Base-by-base conservation (phyloP, 1,140 invertebrate species). In the Drosophila albomicans region DNA sequence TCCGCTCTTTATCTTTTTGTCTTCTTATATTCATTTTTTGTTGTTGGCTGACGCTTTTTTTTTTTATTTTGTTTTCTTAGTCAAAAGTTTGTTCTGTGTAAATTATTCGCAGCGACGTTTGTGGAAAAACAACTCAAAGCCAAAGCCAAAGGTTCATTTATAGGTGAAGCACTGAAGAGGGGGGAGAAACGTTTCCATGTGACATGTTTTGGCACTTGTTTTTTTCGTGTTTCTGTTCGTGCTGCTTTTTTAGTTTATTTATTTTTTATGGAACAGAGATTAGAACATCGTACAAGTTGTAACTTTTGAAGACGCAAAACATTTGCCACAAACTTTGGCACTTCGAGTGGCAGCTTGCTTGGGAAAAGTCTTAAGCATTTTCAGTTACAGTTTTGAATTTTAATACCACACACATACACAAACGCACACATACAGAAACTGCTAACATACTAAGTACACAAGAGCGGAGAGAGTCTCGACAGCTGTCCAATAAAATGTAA, bases 201-300 rank as follows among this genome's bases (percentile, higher is more conserved):
- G 84, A 87, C 84, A 87, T 87, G 85, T 87, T 88, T 88, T 88
- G 84, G 80, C 85, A 89, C 84, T 87, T 88, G 69, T 79, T 76
- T 69, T 62, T 43, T 11, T 48, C 3, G 7, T 38, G 20, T 20
- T 20, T 38, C 10, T 38, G 6, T 38, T 38, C 13, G 28, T 59
- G 20, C 28, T 25, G 6, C 28, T 67, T 15, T 15, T 46, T 52
- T 30, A 48, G 10, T 62, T 70, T 74, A 51, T 70, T 69, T 75
- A 62, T 69, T 57, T 62, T 69, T 68, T 74, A 32, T 70, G 61
- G 20, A 78, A 87, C 84, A 88, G 70, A 88, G 82, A 87, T 88
- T 88, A 88, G 74, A 87, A 84, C 80, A 71, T 88, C 82, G 80
- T 88, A 84, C 80, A 85, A 86, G 77, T 81, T 87, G 80, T 84